Evolutionary conservation across 30 jellyfish, hydroid and myxozoan genomes (phyloP).

Genomic region (Pseudorhiza aurosa): DNA sequence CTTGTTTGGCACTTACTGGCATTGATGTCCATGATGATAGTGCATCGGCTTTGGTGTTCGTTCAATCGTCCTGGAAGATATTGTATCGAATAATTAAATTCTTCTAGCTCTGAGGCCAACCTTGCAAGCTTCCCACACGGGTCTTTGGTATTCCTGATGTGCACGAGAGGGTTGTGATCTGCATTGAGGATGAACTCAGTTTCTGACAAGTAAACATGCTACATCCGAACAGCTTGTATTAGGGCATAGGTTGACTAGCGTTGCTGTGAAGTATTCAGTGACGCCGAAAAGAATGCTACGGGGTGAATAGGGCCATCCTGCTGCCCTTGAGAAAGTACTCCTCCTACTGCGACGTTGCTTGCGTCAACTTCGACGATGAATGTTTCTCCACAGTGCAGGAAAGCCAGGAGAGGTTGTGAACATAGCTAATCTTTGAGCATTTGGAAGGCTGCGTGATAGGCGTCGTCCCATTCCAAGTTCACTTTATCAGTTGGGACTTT

Average conservation of each 20-base stretch:
- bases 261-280: slow-evolving; percentile 22
- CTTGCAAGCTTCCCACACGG: slow-evolving; percentile 48
- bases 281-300: slow-evolving; percentile 40
- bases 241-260: slow-evolving; percentile 53
- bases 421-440: not conserved
- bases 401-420: slow-evolving; percentile 5
- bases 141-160: slow-evolving; percentile 28
- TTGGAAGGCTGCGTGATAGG: not conserved
- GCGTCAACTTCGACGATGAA: slow-evolving; percentile 45
- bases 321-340: slow-evolving; percentile 32
- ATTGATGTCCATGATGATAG: no score
- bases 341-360: slow-evolving; percentile 39
- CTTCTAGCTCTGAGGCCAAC: slow-evolving; percentile 41
- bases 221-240: slow-evolving; percentile 21
- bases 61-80: slow-evolving; percentile 49
- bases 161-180: slow-evolving; percentile 55
- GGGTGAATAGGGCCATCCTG: slow-evolving; percentile 35
- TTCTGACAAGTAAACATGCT: slow-evolving; percentile 41
- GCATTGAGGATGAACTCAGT: slow-evolving; percentile 35
- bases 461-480: not conserved
- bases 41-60: slow-evolving; percentile 54
- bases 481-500: slow-evolving; percentile 5
- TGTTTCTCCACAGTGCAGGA: slow-evolving; percentile 23
- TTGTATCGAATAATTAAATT: slow-evolving; percentile 22
- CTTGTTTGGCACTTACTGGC: not conserved